These are phyloP conservation scores for Pyrocoelia pectoralis DNA, from an alignment of 2,888 invertebrate species.

Conservation along the genomic window DNA sequence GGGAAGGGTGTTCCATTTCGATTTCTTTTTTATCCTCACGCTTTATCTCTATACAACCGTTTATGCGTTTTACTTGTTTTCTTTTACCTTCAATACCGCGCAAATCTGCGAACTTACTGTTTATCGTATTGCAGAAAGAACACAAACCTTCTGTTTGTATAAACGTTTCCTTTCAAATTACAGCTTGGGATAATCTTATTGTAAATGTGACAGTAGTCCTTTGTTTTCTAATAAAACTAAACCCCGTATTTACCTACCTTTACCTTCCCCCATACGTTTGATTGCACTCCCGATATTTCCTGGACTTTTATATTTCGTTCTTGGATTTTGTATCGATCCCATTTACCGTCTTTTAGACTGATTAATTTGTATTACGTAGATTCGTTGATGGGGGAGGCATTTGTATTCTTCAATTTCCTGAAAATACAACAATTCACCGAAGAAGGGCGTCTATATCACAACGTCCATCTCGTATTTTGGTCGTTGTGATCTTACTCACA, in stretches of 20 bases:
- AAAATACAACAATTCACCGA: too few species aligned
- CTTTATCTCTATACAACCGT: constrained; percentile 31
- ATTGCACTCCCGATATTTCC: background rate
- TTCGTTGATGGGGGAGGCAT: too few species aligned
- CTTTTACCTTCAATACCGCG: constrained; percentile 8
- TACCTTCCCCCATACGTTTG: background rate
- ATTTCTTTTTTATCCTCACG: constrained; percentile 13
- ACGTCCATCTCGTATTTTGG: too few species aligned
- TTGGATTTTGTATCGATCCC: too few species aligned
- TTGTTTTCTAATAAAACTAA: background rate
- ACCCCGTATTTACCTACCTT: background rate
- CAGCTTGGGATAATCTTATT: background rate
- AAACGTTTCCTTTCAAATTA: constrained; percentile 4
- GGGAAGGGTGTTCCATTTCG: constrained; percentile 23
- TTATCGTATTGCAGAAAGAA: constrained; percentile 5
- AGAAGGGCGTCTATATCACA: too few species aligned
- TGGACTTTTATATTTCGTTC: background rate
- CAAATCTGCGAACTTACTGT: constrained; percentile 9
- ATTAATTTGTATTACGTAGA: too few species aligned
- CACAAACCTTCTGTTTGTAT: constrained; percentile 3
- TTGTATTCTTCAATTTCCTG: too few species aligned
- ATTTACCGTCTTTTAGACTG: too few species aligned
- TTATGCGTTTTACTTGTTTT: constrained; percentile 25
- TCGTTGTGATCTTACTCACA: too few species aligned
- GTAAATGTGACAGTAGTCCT: background rate